A percentile compares a stretch with the other conserved stretches of the same genome.
phyloP scores from a whole-genome alignment of 1,140 invertebrate genomes.

The Lineus longissimus region DNA sequence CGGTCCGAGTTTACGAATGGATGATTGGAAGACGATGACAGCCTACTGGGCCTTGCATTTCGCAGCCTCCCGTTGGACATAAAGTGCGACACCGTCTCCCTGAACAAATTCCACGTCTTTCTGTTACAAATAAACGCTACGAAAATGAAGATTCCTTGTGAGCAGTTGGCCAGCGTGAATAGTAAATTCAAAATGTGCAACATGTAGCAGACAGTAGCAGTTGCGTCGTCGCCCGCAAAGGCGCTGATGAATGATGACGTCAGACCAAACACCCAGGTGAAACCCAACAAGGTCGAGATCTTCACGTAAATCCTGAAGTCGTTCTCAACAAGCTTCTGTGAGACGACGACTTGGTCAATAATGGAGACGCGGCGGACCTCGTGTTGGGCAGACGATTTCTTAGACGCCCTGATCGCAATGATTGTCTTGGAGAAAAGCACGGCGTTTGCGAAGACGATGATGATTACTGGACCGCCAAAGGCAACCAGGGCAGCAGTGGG shows the following conservation, averaged over 20 bases:
- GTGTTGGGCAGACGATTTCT: constrained; percentile 26
- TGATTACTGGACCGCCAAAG: constrained; percentile 49
- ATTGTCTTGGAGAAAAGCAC: constrained; percentile 50
- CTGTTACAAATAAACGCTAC: constrained; percentile 46
- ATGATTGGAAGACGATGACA: too few relatives aligned
- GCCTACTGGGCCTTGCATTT: too few relatives aligned
- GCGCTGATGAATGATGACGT: constrained; percentile 41
- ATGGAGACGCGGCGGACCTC: constrained; percentile 18
- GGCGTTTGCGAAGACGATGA: constrained; percentile 46
- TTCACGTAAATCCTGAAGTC: constrained; percentile 61
- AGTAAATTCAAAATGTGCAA: constrained; percentile 37
- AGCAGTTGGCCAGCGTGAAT: constrained; percentile 46
- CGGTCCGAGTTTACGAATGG: too few relatives aligned
- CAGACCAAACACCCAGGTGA: constrained; percentile 54
- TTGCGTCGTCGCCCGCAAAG: constrained; percentile 22
- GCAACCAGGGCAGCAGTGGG: constrained; percentile 42
- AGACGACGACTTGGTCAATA: constrained; percentile 23
- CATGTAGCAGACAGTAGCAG: constrained; percentile 28
- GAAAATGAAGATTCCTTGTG: constrained; percentile 49
- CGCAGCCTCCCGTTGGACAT: too few relatives aligned
- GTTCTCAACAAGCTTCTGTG: constrained; percentile 31
- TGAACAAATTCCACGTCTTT: constrained; percentile 31
- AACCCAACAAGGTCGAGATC: constrained; percentile 55
- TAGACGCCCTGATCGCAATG: constrained; percentile 57
- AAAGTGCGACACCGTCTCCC: neutral